Base-by-base conservation (phyloP, 2,888 invertebrate genomes). In the Drosophila algonquin region DNA sequence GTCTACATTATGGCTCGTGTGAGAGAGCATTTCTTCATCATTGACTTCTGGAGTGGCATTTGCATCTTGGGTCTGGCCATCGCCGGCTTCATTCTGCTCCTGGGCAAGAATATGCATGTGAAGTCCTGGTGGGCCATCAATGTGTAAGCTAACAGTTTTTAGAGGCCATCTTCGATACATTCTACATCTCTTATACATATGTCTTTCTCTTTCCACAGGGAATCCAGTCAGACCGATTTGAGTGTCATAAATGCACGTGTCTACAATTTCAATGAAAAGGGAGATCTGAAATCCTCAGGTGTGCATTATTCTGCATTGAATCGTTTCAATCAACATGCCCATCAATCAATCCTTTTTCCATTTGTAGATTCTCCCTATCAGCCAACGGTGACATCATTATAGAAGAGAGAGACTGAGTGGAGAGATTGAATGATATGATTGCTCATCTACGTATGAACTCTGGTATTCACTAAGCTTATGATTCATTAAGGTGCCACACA, bases 1-100 rank as follows among this genome's bases (percentile, higher is more conserved):
- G 90, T 90, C 59, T 90, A 87, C 16, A 71, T 87, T 0, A 57
- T 79, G 63, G 89, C 90, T 1, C 77, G 89, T 0, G 62, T 83
- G 24, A 63, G 90, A 24, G 87, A 89, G 55, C 83, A 89, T 30
- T 90, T 85, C 76, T 89, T 89, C 32, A 89, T 90, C 40, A 89
- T 90, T 44, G 90, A 90, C 24, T 90, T 89, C 68, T 84, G 90
- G 90, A 90, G 89, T 46, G 90, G 90, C 16, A 87, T 90, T 44
- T 90, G 89, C 46, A 63, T 90, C 3, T 51, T 90, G 58, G 79
- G 71, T 6, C 63, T 90, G 63, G 87, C 90, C 48, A 75, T 89
- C n/a, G 83, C 87, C 2, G 90, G 80, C 0, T 90, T 90, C 12
- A 76, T 83, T 8, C 80, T 90, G n/a, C 56, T 90, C 16, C 73